Evolutionary conservation across 2,113 vertebrate species (phyloP).

Genomic region (Panthera leo): DNA sequence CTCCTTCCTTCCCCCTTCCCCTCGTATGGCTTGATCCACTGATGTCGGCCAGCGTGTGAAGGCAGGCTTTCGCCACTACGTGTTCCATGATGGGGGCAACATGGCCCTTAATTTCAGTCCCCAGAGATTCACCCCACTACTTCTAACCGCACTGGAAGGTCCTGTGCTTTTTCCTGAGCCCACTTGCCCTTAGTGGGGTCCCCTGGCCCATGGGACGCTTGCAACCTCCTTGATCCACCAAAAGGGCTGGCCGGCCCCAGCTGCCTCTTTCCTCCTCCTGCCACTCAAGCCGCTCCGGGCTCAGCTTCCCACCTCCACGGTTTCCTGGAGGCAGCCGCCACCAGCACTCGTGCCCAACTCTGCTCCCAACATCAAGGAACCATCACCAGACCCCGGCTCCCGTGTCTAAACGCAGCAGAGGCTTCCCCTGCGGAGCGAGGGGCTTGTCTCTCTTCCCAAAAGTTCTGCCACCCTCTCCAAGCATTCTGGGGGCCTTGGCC

Average conservation of each 20-base stretch:
- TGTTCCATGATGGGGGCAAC: not conserved
- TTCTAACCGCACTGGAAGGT: not conserved
- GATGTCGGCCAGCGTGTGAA: rapidly evolving
- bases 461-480: not conserved
- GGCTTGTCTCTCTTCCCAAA: no score
- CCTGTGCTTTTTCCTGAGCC: not conserved
- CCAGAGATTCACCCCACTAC: no score
- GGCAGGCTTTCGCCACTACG: rapidly evolving
- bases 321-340: not conserved
- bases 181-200: not conserved
- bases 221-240: not conserved
- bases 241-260: no score
- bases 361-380: not conserved
- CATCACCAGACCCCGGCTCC: not conserved
- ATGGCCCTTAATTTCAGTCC: not conserved
- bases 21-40: not conserved
- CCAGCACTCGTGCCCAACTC: not conserved
- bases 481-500: not conserved
- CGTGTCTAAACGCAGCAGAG: not conserved
- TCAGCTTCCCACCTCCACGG: not conserved
- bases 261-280: not conserved
- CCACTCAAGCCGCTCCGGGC: not conserved
- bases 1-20: not conserved
- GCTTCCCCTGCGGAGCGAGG: not conserved
- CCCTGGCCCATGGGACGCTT: not conserved